Evolutionary conservation across 2,888 invertebrate species (phyloP).

Genomic region (Elysia crispata): DNA sequence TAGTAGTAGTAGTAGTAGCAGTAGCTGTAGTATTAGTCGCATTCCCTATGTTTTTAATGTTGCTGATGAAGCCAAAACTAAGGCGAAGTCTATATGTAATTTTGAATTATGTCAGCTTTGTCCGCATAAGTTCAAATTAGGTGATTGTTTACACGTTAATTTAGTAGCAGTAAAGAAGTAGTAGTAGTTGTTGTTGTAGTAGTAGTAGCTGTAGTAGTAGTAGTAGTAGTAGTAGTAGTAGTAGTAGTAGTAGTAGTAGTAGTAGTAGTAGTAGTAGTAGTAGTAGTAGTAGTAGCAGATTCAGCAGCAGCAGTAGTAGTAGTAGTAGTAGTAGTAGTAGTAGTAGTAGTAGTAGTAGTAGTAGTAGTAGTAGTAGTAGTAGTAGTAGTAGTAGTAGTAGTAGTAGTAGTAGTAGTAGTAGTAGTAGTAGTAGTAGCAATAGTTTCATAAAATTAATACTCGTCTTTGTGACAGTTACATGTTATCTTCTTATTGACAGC

Average conservation of each 20-base stretch:
- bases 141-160: background rate
- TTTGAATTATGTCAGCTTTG: no score
- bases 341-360: background rate
- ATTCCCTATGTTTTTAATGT: background rate
- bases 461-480: no score
- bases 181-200: background rate
- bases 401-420: background rate
- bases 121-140: background rate
- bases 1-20: constrained; percentile 2
- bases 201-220: background rate
- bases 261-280: background rate
- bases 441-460: no score
- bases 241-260: background rate
- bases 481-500: no score
- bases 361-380: background rate
- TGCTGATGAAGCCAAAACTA: no score
- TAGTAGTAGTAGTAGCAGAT: no score
- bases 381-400: background rate
- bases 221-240: background rate
- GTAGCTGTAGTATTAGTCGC: background rate
- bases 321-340: background rate
- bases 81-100: no score
- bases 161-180: no score
- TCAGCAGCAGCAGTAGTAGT: no score
- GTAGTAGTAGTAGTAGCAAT: background rate